These are phyloP conservation scores for Leuctra nigra DNA, from an alignment of 2,888 invertebrate species.

Conservation along the genomic window DNA sequence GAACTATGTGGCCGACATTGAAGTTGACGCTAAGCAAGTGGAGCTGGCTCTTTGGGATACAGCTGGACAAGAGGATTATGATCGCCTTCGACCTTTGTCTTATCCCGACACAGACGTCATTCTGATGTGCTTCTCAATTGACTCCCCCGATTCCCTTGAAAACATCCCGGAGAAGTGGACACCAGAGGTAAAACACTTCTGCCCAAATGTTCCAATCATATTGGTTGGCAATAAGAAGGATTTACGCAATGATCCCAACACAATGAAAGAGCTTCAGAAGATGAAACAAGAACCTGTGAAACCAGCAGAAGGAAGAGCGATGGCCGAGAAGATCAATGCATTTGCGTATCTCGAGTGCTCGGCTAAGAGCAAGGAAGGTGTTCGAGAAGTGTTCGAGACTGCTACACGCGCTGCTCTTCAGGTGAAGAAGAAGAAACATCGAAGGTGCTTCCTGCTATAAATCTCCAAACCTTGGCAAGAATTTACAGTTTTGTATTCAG, in stretches of 20 bases:
- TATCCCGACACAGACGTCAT: slow-evolving; percentile 58
- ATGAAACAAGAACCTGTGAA: slow-evolving; percentile 99
- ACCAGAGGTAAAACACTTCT: slow-evolving; percentile 54
- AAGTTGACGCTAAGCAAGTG: slow-evolving; percentile 51
- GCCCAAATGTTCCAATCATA: slow-evolving; percentile 55
- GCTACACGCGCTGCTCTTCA: slow-evolving; percentile 96
- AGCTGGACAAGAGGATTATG: slow-evolving; percentile 51
- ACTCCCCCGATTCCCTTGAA: slow-evolving; percentile 53
- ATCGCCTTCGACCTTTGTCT: slow-evolving; percentile 47
- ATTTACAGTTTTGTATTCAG: too few species aligned
- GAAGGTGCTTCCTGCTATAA: slow-evolving; percentile 80
- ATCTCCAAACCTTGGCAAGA: too few species aligned
- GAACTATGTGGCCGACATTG: slow-evolving; percentile 56
- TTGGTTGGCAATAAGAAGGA: slow-evolving; percentile 63
- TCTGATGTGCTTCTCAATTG: slow-evolving; percentile 56
- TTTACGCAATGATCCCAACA: slow-evolving; percentile 88
- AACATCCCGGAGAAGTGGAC: slow-evolving; percentile 59
- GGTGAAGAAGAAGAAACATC: slow-evolving; percentile 87
- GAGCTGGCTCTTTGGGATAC: slow-evolving; percentile 48
- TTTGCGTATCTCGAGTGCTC: slow-evolving; percentile 98
- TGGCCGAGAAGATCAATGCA: slow-evolving; percentile 98
- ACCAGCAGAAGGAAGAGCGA: slow-evolving; percentile 92
- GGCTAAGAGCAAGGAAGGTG: slow-evolving; percentile 99
- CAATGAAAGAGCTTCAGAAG: slow-evolving; percentile 90
- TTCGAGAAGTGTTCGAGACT: slow-evolving; percentile 98